phyloP scores from a whole-genome alignment of 2,888 invertebrate genomes.

The Limenitis camilla region DNA sequence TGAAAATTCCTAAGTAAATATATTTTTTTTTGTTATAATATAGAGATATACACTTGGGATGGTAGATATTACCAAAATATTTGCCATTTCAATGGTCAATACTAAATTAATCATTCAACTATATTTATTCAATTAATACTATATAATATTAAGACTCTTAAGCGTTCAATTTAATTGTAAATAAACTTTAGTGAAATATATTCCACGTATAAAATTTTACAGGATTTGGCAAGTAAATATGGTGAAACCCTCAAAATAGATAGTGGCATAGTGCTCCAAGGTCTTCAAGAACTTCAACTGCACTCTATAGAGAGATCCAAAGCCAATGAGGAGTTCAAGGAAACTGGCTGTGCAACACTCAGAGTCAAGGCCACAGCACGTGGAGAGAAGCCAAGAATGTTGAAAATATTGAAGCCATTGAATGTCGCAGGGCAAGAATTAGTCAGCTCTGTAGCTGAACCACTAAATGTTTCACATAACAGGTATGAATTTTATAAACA shows the following conservation, averaged over 20 bases:
- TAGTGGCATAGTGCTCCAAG: slow-evolving; percentile 64
- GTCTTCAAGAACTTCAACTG: slow-evolving; percentile 77
- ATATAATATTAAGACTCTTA: too few relatives aligned
- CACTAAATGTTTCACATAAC: slow-evolving; percentile 49
- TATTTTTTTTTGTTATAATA: too few relatives aligned
- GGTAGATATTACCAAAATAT: too few relatives aligned
- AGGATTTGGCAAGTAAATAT: slow-evolving; percentile 79
- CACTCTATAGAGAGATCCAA: slow-evolving; percentile 83
- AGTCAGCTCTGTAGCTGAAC: slow-evolving; percentile 66
- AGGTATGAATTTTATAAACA: slow-evolving; percentile 41
- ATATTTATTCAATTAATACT: too few relatives aligned
- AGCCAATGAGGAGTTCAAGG: slow-evolving; percentile 79
- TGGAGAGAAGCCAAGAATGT: slow-evolving; percentile 59
- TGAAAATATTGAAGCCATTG: slow-evolving; percentile 74
- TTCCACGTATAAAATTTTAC: too few relatives aligned
- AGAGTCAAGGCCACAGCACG: slow-evolving; percentile 78
- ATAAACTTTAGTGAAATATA: too few relatives aligned
- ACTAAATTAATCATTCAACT: too few relatives aligned
- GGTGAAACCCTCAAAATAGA: slow-evolving; percentile 70
- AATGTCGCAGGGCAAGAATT: slow-evolving; percentile 71
- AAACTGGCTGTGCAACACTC: slow-evolving; percentile 82
- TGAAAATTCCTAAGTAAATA: too few relatives aligned
- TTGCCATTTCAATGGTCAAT: too few relatives aligned
- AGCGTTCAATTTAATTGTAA: too few relatives aligned
- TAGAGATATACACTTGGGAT: too few relatives aligned